Percentiles rank a stretch among this genome's conserved stretches.
These are phyloP conservation scores for Chloroceryle amazona DNA, from an alignment of 2,797 vertebrate genomes.

Conservation along the genomic window DNA sequence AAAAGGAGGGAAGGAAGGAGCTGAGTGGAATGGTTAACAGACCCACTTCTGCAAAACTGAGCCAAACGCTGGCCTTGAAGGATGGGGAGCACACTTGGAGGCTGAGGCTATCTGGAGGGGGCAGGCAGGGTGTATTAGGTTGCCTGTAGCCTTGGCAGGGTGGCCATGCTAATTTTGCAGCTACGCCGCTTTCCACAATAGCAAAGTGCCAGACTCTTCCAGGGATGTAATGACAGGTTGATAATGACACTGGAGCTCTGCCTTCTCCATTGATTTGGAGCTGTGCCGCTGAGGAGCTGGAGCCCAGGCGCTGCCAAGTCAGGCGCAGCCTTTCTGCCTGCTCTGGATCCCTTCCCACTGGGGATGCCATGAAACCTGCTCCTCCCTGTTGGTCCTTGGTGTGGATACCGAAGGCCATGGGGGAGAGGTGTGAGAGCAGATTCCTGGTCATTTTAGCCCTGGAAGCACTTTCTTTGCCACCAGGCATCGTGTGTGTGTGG, in stretches of 20 bases:
- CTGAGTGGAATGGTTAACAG: constrained; percentile 31
- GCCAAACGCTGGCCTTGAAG: background rate
- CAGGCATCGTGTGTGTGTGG: background rate
- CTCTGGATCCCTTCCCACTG: background rate
- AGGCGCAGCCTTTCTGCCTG: background rate
- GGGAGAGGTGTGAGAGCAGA: background rate
- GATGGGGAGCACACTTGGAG: background rate
- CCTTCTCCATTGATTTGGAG: background rate
- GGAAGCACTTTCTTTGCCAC: background rate
- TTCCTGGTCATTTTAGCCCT: background rate
- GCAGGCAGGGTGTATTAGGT: constrained; percentile 5
- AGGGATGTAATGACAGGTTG: constrained; percentile 14
- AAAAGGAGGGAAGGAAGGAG: background rate
- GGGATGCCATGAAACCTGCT: background rate
- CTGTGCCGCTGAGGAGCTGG: background rate
- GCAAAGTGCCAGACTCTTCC: background rate
- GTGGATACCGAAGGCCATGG: background rate
- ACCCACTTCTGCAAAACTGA: constrained; percentile 33
- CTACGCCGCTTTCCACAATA: background rate
- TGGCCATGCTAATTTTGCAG: background rate
- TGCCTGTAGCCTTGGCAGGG: constrained; percentile 10
- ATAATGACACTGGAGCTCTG: background rate
- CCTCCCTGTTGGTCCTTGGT: background rate
- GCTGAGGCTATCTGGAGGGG: constrained; percentile 31
- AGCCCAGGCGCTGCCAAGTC: background rate